Base-by-base conservation (phyloP, 2,888 invertebrate genomes). In the Anorthoa munda region DNA sequence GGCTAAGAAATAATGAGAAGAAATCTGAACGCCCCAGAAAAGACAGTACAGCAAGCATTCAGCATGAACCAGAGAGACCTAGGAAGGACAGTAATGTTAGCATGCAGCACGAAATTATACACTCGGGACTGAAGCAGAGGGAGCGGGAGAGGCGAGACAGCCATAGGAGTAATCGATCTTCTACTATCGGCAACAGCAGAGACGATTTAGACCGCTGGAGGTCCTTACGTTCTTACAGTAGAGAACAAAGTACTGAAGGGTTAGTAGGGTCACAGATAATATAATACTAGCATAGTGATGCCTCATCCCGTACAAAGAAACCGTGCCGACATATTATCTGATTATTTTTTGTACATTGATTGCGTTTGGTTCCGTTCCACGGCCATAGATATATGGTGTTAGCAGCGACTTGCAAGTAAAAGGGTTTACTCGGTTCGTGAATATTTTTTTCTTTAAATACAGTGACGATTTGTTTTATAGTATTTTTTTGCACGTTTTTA, bases 201-300 rank as follows among this genome's bases (percentile, higher is more conserved):
- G 96, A 96, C 84, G 96, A 96, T 83, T 90, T 96, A 74, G 96
- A 96, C 75, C 91, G 95, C 66, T 96, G 96, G 96, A 92, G 96
- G 61, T 96, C 96, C 2, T 87, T 96, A 76, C 90, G 96, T 55
- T 96, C 96, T 26, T 96, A 94, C 69, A 97, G 96, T 88, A 92
- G 96, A 79, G 96, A 96, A 87, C 96, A 96, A 65, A 96, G 96
- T 78, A 91, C 93, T 71, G 96, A 97, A 90, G 94, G 96, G 96
- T 96, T 88, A 81, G 76, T 76, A 77, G 17, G 5, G n/a, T n/a
- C n/a, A n/a, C n/a, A n/a, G n/a, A n/a, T n/a, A n/a, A n/a, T n/a
- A n/a, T n/a, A n/a, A n/a, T n/a, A n/a, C n/a, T n/a, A n/a, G n/a
- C n/a, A n/a, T n/a, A n/a, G n/a, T n/a, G n/a, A n/a, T n/a, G n/a